Base-by-base conservation (phyloP, 2,113 vertebrate genomes). In the Epinephelus cyanopodus region DNA sequence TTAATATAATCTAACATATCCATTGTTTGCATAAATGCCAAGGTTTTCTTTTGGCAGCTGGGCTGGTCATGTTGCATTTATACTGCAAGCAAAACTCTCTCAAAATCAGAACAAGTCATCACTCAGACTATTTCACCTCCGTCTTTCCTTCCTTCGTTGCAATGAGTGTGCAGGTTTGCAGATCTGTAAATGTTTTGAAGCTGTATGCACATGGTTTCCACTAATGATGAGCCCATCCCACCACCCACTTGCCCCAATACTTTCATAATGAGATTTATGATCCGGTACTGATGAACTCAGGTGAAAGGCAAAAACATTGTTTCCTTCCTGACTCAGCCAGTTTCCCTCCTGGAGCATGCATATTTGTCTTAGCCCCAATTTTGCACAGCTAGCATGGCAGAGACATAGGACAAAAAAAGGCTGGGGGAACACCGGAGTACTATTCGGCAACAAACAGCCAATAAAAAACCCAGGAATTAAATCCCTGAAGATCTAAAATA, bases 321-420 rank as follows among this genome's bases (percentile, higher is more conserved):
- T 68, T 85, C 66, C 72, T 67, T 82, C 78, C 92, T 90, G 87
- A 93, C 82, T 92, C 90, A 91, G 89, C 90, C 57, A 0, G 3
- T 75, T 79, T 66, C 29, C 68, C 62, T 33, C 13, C 74, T 1
- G 50, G 42, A 81, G 52, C 17, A 2, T 33, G 37, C 5, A 80
- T 17, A 92, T 90, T 73, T 81, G 84, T 88, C 79, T 86, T 37
- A 3, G 37, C n/a, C 65, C 39, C 58, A 45, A 15, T 53, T 29
- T 19, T 25, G 53, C 71, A 5, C 42, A n/a, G 53, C 57, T 48
- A 33, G 48, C 70, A 39, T 54, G 54, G 11, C 45, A 42, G 15
- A 66, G 53, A 56, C 3, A 2, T 0, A 19, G 21, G 12, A 27
- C 23, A 21, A 11, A 10, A 18, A 18, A 5, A 27, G 6, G 61